Conservation (phyloP, 2,113 vertebrate genomes). For the Oryzias javanicus region DNA sequence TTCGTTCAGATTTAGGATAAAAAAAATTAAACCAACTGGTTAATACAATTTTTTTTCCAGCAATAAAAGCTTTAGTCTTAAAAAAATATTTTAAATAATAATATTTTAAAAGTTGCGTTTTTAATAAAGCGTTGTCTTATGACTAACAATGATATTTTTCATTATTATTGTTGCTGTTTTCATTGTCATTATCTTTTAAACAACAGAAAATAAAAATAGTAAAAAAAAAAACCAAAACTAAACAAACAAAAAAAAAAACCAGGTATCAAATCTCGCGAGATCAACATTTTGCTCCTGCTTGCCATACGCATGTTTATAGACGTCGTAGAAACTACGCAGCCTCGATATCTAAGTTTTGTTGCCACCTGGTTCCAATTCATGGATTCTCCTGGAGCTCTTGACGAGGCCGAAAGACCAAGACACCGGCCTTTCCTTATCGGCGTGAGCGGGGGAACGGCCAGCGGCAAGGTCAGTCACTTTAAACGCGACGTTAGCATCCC, state of each 20-base stretch:
- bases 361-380: constrained; percentile 52
- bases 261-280: constrained; percentile 3
- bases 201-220: not conserved
- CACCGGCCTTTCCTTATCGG: constrained; percentile 89
- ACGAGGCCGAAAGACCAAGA: constrained; percentile 78
- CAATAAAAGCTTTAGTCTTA: no score
- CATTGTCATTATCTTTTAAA: not conserved
- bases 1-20: no score
- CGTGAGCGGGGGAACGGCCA: constrained; percentile 91
- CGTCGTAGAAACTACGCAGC: not conserved
- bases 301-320: not conserved
- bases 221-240: no score
- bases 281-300: not conserved
- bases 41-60: no score
- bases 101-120: no score
- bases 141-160: no score
- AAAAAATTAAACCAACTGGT: no score
- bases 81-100: no score
- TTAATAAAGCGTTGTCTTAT: no score
- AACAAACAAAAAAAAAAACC: no score
- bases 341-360: not conserved
- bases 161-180: no score
- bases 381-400: constrained; percentile 63
- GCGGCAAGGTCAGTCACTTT: constrained; percentile 84
- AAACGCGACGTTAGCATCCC: constrained; percentile 13